Evolutionary conservation across 2,113 vertebrate species (phyloP).

Genomic region (Meriones unguiculatus): DNA sequence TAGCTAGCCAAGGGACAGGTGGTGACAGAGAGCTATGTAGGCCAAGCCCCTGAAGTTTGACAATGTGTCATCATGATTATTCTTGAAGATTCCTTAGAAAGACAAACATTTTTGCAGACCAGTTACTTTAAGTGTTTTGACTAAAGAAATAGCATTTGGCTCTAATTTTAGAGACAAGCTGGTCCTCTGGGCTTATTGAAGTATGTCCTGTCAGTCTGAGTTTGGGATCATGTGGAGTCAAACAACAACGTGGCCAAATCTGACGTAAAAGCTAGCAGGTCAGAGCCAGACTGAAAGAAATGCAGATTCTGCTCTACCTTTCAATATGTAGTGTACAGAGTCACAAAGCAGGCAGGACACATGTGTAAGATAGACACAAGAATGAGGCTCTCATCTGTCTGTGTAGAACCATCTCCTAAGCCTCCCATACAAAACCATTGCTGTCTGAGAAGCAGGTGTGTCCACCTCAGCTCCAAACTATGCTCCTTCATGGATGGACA

Average conservation of each 20-base stretch:
- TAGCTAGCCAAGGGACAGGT: neutral
- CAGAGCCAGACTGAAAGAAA: conserved; percentile 10
- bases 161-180: conserved; percentile 42
- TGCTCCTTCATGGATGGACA: neutral
- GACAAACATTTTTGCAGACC: neutral
- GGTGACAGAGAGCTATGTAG: neutral
- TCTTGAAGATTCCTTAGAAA: conserved; percentile 56
- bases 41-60: neutral
- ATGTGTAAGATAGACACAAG: neutral
- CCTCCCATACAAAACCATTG: neutral
- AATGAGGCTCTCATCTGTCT: neutral
- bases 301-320: neutral
- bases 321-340: neutral
- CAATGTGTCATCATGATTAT: conserved; percentile 23
- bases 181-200: conserved; percentile 18
- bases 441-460: neutral
- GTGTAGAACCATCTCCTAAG: neutral
- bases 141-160: neutral
- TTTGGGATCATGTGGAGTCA: neutral
- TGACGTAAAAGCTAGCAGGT: neutral
- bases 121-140: conserved; percentile 28
- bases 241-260: neutral
- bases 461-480: neutral
- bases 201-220: neutral
- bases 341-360: neutral